Base-by-base conservation (phyloP, 2,113 vertebrate species). In the Drymodes brunneopygia region DNA sequence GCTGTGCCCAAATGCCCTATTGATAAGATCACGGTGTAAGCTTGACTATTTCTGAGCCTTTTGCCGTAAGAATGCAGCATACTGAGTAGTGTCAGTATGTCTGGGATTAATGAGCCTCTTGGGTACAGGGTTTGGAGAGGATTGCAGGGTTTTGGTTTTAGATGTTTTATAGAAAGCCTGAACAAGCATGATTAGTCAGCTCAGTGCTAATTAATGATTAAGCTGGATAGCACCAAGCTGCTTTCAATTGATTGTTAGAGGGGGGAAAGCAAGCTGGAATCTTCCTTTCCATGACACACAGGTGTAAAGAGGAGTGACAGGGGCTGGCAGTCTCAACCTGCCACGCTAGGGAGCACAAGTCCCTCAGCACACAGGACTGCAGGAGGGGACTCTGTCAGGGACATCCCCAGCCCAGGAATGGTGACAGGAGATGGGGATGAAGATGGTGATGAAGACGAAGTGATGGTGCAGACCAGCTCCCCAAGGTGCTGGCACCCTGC, bases 191-290 rank as follows among this genome's bases (percentile, higher is more conserved):
- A 84, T 94, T 85, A 96, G 72, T 86, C 90, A 86, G 85, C 65
- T 78, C 60, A 66, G 29, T 18, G 29, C 54, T 73, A 80, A 94
- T 95, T 96, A 97, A 96, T 97, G 95, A 97, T 93, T 94, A 83
- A 97, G 7, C 91, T 72, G 62, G 86, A 64, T 62, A 81, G 51
- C 81, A 82, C 56, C 1, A 4, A 85, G 92, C 80, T 90, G 85
- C 23, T 95, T 95, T 79, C 60, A 35, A 74, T 84, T 96, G 96
- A 96, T 94, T 98, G 97, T 84, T 57, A 87, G 74, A 79, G 56
- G 19, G 25, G 13, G 31, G 61, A 50, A 69, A 94, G n/a, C 58
- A 88, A 57, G 38, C 45, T 85, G 60, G 61, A 64, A 64, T 35
- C 92, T 96, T 94, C 35, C 83, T 89, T 83, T 71, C 73, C 42